phyloP scores from a whole-genome alignment of 2,113 vertebrate genomes.

The Aleadryas rufinucha region DNA sequence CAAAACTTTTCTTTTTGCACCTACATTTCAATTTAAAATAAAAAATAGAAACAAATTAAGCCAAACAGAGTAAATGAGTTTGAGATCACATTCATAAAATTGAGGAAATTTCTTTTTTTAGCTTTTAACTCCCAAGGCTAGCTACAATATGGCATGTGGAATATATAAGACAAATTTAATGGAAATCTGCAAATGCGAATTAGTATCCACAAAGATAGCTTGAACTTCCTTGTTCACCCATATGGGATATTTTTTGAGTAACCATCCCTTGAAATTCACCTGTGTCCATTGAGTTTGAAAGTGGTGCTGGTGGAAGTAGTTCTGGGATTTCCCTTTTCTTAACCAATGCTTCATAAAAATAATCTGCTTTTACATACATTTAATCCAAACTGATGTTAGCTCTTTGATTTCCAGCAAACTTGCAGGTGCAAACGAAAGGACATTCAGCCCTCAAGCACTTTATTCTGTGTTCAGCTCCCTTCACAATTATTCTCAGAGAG shows the following conservation, averaged over 20 bases:
- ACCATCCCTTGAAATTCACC: not conserved
- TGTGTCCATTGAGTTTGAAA: not conserved
- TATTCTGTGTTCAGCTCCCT: not conserved
- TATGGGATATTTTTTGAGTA: not conserved
- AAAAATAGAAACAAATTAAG: not conserved
- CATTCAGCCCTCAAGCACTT: not conserved
- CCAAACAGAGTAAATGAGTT: not conserved
- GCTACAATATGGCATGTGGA: not conserved
- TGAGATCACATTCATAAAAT: not conserved
- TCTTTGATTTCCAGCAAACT: not conserved
- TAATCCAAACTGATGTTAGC: not conserved
- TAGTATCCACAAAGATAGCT: not conserved
- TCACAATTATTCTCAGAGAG: not conserved
- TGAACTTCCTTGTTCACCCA: not conserved
- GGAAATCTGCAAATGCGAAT: not conserved
- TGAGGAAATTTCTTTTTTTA: not conserved
- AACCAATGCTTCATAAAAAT: accelerated
- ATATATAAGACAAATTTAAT: not conserved
- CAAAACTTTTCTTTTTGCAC: accelerated
- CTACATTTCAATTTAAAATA: not conserved
- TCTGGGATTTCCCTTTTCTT: not conserved
- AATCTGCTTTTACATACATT: not conserved
- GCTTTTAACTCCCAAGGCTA: not conserved
- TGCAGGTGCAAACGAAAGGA: not conserved
- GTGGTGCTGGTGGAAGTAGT: accelerated